Evolutionary conservation across 2,888 invertebrate genomes (phyloP).

Genomic region (Prosopocoilus inquinatus): DNA sequence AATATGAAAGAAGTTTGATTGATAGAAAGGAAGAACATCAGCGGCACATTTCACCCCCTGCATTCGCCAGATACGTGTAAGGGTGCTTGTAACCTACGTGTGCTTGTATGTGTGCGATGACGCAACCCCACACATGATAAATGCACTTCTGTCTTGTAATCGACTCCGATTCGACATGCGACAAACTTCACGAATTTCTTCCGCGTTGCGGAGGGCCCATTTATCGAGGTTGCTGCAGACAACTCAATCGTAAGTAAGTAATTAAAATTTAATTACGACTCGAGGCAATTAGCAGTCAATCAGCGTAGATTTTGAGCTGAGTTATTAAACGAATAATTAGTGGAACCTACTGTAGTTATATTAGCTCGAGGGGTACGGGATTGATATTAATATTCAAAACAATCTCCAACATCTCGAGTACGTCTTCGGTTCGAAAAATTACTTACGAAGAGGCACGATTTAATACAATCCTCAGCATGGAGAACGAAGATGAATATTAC

Average conservation of each 20-base stretch:
- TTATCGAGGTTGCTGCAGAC: constrained; percentile 18
- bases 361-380: constrained; percentile 43
- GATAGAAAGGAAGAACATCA: constrained; percentile 31
- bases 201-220: constrained; percentile 4
- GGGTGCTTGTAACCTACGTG: background rate
- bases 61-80: constrained; percentile 8
- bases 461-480: too few relatives aligned
- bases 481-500: too few relatives aligned
- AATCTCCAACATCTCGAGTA: background rate
- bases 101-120: background rate
- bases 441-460: constrained; percentile 5
- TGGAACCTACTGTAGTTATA: constrained; percentile 45
- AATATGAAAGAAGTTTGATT: constrained; percentile 29
- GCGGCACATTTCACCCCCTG: constrained; percentile 30
- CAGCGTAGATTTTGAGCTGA: constrained; percentile 42
- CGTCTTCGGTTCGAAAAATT: constrained; percentile 3
- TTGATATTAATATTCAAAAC: constrained; percentile 45
- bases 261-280: constrained; percentile 52
- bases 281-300: constrained; percentile 51
- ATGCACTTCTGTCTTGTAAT: constrained; percentile 43
- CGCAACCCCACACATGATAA: constrained; percentile 36
- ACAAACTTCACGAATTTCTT: constrained; percentile 33
- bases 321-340: constrained; percentile 53
- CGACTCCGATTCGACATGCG: constrained; percentile 47
- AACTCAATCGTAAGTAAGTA: constrained; percentile 38